Base-by-base conservation (phyloP, 1,140 invertebrate genomes). In the Coenobita brevimanus region DNA sequence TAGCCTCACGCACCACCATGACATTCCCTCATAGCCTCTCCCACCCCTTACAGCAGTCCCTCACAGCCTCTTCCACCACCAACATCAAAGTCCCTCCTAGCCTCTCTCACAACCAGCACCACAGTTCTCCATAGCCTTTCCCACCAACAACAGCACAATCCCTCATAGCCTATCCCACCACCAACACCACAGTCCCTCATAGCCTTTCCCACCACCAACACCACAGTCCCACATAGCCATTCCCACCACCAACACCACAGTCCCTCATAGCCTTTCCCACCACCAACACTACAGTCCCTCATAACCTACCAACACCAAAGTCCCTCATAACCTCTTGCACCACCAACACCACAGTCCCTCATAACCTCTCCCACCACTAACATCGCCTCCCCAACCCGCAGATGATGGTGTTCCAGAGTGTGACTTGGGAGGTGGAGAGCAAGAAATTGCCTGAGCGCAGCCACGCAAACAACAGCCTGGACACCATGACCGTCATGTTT, bases 391-490 rank as follows among this genome's bases (percentile, higher is more conserved):
- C 33, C 13, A 43, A 15, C 24, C 62, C 3, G 3, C 75, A 89
- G 88, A 80, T 89, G 3, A 38, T 36, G 73, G 38, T 81, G 62
- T 81, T 85, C 62, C 75, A 89, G 54, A 79, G 67, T 27, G 88
- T 89, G 24, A 82, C 82, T 13, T 89, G 88, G 88, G 88, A 89
- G 50, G 88, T 89, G 24, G 75, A 79, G 8, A 78, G 81, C 30
- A 84, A 85, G 30, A 89, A 85, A 69, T 67, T 85, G 30, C 60
- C 88, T 10, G 69, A 71, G 24, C 33, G 17, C n/a, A 69, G 24
- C 69, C 36, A 33, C 41, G 21, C 64, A 21, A 85, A 54, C 69
- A 46, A 67, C 69, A 57, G 62, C 33, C 43, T 71, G 46, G 43
- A 75, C 69, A 36, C 57, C 67, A 60, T 85, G 46, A 13, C 64